phyloP scores from a whole-genome alignment of 2,888 invertebrate species.

The Lithophane semibrunnea region DNA sequence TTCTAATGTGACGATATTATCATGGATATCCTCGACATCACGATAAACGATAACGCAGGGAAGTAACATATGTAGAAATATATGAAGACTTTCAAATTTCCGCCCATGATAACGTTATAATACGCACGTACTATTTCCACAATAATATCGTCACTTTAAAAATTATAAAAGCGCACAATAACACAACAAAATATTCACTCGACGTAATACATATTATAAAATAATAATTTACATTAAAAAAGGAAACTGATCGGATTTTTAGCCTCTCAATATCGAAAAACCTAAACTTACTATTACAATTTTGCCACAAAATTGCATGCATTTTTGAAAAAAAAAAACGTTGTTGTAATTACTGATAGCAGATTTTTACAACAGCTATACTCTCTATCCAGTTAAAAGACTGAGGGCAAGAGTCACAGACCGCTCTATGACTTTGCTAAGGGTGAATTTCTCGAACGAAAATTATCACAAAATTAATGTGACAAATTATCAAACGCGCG shows the following conservation, averaged over 20 bases:
- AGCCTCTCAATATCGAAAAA: constrained; percentile 1
- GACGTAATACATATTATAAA: background rate
- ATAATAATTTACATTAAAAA: background rate
- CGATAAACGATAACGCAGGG: background rate
- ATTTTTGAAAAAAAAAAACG: background rate
- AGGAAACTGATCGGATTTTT: background rate
- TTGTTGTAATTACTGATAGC: background rate
- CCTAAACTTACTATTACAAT: too few relatives aligned
- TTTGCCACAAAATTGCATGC: background rate
- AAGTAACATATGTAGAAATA: background rate
- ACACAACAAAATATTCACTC: background rate
- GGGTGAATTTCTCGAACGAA: too few relatives aligned
- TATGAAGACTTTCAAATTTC: background rate
- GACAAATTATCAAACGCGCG: background rate
- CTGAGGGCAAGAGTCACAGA: too few relatives aligned
- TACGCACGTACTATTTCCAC: background rate
- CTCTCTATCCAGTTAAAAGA: too few relatives aligned
- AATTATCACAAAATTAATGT: background rate
- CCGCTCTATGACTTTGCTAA: too few relatives aligned
- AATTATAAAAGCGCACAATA: background rate
- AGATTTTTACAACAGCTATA: too few relatives aligned
- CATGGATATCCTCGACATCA: background rate
- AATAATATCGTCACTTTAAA: background rate
- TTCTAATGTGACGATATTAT: background rate
- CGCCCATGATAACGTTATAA: background rate